Base-by-base conservation (phyloP, 2,113 vertebrate genomes). In the Illadopsis cleaveri region DNA sequence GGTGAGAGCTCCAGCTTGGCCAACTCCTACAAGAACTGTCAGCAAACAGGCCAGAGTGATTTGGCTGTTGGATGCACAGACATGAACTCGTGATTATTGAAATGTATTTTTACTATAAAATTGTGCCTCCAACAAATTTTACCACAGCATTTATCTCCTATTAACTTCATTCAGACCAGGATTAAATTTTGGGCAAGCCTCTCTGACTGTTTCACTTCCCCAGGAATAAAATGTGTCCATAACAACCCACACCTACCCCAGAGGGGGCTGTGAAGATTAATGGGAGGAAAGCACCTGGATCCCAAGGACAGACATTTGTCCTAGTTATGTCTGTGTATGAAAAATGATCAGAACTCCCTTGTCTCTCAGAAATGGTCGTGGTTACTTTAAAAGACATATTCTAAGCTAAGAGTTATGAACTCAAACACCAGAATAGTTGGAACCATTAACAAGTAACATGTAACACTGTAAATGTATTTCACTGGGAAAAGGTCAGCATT, bases 251-350 rank as follows among this genome's bases (percentile, higher is more conserved):
- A 86, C 37, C 71, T 65, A 45, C 38, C 47, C 66, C 85, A 78
- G 38, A 78, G 82, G 21, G 53, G 80, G 60, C 40, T 90, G 53
- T 68, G 93, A 95, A 93, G 93, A 94, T 96, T 93, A 83, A 93
- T 93, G 76, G 66, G 14, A 95, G 80, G 72, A 89, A 84, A 70
- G 38, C 64, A 90, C 40, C 80, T 83, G 88, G 80, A 75, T 72
- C 53, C 40, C 90, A 97, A 93, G 93, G 90, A 94, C 90, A 94
- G 80, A 75, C 45, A 53, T 69, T 86, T 77, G 88, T 78, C 83
- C 95, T 35, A 90, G 76, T 89, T 97, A 79, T 3, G 48, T 87
- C 85, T 64, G 21, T 13, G 12, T 12, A 44, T 90, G 91, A 96
- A 94, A 95, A 96, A 96, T 72, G 37, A 91, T 51, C 89, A 54